Percentiles rank a stretch among this genome's conserved stretches.
These are phyloP conservation scores for Zonotrichia leucophrys DNA, from an alignment of 2,113 vertebrate genomes.

Conservation along the genomic window DNA sequence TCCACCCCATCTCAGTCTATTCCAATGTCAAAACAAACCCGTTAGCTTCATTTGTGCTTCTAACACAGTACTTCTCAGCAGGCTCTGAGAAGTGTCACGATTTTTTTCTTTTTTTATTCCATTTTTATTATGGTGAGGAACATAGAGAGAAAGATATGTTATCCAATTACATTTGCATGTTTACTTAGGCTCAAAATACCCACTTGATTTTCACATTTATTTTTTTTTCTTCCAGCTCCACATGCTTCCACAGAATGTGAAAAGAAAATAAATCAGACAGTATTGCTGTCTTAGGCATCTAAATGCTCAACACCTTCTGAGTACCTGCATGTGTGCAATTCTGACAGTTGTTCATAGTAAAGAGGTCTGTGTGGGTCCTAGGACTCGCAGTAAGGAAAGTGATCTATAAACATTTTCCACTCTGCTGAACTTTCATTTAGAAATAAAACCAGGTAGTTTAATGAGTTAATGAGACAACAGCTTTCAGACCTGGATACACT, in stretches of 20 bases:
- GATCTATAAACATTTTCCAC: not conserved
- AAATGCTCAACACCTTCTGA: not conserved
- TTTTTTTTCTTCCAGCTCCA: not conserved
- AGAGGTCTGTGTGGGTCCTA: not conserved
- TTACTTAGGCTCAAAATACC: slow-evolving; percentile 31
- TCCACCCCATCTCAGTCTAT: not conserved
- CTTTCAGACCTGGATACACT: not conserved
- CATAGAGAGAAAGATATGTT: not conserved
- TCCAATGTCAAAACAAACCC: not conserved
- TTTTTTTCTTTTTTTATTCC: not conserved
- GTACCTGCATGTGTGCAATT: not conserved
- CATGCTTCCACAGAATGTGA: not conserved
- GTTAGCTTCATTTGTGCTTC: not conserved
- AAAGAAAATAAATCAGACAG: slow-evolving; percentile 23
- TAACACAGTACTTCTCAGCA: not conserved
- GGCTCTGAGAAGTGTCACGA: not conserved
- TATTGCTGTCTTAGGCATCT: not conserved
- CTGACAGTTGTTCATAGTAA: not conserved
- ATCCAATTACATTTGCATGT: slow-evolving; percentile 21
- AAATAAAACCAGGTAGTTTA: not conserved
- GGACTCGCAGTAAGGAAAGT: not conserved
- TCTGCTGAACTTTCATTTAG: not conserved
- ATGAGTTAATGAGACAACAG: slow-evolving; percentile 7
- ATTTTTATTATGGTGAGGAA: not conserved
- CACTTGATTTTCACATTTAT: slow-evolving; percentile 14